Percentiles rank a stretch among this genome's conserved stretches.
Conservation (phyloP, 1,140 invertebrate species). For the Camponotus pennsylvanicus region DNA sequence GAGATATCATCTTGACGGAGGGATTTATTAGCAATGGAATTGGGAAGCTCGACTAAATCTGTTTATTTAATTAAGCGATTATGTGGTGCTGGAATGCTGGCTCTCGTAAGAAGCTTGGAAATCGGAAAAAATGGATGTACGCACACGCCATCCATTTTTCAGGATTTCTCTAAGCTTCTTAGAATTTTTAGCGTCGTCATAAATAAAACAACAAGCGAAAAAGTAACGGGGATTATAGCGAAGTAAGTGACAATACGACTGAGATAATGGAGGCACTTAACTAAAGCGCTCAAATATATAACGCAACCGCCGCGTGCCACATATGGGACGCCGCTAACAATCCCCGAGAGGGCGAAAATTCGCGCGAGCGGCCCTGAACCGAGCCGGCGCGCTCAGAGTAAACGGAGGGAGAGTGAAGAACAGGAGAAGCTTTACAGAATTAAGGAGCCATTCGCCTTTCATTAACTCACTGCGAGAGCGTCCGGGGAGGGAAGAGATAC, state of each 20-base stretch:
- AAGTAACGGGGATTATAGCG: not conserved
- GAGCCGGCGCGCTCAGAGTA: constrained; percentile 60
- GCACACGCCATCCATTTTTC: not conserved
- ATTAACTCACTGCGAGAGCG: constrained; percentile 75
- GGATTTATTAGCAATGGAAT: not conserved
- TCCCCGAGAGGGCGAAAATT: constrained; percentile 58
- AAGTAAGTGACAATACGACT: not conserved
- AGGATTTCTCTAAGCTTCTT: not conserved
- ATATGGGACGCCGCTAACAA: constrained; percentile 52
- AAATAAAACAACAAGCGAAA: not conserved
- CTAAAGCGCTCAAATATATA: constrained; percentile 24
- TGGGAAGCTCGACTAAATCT: not conserved
- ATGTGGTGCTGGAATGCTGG: not conserved
- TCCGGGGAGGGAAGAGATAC: constrained; percentile 45
- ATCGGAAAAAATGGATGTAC: no score
- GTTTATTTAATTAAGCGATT: constrained; percentile 18
- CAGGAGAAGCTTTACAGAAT: constrained; percentile 78
- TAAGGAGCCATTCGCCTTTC: constrained; percentile 82
- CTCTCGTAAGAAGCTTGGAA: not conserved
- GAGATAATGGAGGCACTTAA: constrained; percentile 14
- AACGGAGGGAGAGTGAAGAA: constrained; percentile 63
- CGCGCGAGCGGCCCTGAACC: constrained; percentile 50
- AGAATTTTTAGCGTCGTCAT: not conserved
- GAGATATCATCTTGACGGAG: no score
- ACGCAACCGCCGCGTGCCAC: constrained; percentile 14